Evolutionary conservation across 2,797 vertebrate genomes (phyloP).

Genomic region (Cheirogaleus major): DNA sequence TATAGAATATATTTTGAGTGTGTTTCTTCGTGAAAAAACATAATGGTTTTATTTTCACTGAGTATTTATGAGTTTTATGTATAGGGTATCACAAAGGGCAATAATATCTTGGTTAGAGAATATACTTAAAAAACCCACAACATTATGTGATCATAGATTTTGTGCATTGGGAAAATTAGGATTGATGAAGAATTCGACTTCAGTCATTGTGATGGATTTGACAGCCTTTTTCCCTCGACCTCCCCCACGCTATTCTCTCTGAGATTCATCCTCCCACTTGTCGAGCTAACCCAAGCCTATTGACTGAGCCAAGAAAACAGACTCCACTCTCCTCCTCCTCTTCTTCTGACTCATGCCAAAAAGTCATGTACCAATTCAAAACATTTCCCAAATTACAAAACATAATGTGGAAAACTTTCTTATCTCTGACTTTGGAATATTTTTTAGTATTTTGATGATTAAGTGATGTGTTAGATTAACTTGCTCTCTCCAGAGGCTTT

Average conservation of each 20-base stretch:
- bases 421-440: conserved; percentile 25
- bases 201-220: conserved; percentile 64
- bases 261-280: conserved; percentile 40
- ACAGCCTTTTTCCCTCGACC: background rate
- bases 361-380: conserved; percentile 61
- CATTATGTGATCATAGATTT: background rate
- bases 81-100: background rate
- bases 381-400: conserved; percentile 61
- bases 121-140: background rate
- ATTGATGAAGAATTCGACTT: conserved; percentile 29
- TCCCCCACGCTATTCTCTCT: conserved; percentile 44
- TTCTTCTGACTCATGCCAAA: conserved; percentile 62
- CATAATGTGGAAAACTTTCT: conserved; percentile 54
- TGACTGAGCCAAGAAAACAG: conserved; percentile 63
- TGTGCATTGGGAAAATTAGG: conserved; percentile 4
- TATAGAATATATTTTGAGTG: background rate
- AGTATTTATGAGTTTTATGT: background rate
- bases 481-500: conserved; percentile 6
- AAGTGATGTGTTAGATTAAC: background rate
- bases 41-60: conserved; percentile 3
- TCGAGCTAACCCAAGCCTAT: conserved; percentile 59
- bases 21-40: conserved; percentile 35
- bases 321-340: conserved; percentile 42
- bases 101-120: conserved; percentile 34
- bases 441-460: conserved; percentile 42